A percentile compares a stretch with the other conserved stretches of the same genome.
These are phyloP conservation scores for Thinocorus orbignyianus DNA, from an alignment of 2,113 vertebrate species.

Conservation along the genomic window DNA sequence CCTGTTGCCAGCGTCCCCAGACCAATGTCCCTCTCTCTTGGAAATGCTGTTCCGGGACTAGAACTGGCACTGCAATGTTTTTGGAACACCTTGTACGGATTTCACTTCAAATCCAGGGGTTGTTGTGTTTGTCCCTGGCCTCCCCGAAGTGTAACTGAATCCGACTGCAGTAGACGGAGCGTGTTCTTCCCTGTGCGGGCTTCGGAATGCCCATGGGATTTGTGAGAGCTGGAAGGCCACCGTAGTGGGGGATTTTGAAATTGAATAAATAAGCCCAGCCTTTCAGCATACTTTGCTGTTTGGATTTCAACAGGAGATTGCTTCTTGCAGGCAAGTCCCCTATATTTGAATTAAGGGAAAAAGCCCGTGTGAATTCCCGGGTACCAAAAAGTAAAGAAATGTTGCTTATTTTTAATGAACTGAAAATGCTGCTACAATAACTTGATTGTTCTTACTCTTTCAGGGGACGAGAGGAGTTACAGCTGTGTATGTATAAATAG, in stretches of 20 bases:
- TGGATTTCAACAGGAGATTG: neutral
- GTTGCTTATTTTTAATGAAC: neutral
- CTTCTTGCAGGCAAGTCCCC: neutral
- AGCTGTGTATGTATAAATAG: neutral
- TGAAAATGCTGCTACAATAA: neutral
- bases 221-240: neutral
- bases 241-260: neutral
- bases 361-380: neutral
- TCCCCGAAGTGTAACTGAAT: neutral
- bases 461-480: neutral
- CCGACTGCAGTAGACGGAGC: neutral
- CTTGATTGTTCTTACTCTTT: neutral
- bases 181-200: neutral
- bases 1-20: accelerated
- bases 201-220: neutral
- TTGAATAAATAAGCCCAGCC: neutral
- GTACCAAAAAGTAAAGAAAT: neutral
- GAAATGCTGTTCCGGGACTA: neutral
- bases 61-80: neutral
- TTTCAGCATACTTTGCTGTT: neutral
- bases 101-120: neutral
- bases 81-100: neutral
- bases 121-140: neutral
- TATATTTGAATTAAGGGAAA: neutral
- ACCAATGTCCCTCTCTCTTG: neutral